Evolutionary conservation across 2,797 vertebrate genomes (phyloP), one percentile per base, ranked within the genome.

Genomic region (Distichodus sexfasciatus): DNA sequence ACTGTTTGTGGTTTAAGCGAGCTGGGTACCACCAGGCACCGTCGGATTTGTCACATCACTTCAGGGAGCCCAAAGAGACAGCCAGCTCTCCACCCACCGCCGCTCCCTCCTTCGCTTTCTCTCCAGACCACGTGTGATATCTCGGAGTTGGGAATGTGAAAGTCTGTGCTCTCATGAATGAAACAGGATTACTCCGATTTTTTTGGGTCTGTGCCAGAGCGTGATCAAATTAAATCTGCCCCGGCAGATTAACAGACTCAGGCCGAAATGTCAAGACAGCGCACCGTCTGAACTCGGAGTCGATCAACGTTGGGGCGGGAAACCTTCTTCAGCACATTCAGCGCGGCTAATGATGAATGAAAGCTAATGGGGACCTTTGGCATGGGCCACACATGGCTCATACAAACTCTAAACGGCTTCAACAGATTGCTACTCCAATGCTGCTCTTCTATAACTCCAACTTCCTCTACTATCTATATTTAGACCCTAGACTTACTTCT

Each of bases 111-210:
- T n/a, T 38, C 40, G n/a, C 50, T 36, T 66, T 60, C 35, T 48
- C 54, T 28, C 15, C 14, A 44, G 36, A 21, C 38, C 21, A 51
- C 70, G 65, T 62, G 48, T 64, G 63, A 67, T 36, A 69, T 23
- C 28, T 6, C 12, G 7, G 59, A 43, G 50, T 23, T 26, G 35
- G 48, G 68, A 51, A 46, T 54, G 51, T 66, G 38, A 71, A 53
- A 77, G 76, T 65, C 33, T 81, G 82, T 82, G 80, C 77, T 78
- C 71, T 86, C 82, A 88, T 81, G 78, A 89, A 88, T 84, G 83
- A 84, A 89, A 90, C 72, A 81, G 77, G 82, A 90, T 87, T 87
- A 88, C 55, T 71, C 57, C 74, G 83, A 11, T 26, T 54, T 40
- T 40, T 17, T 19, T 10, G 44, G 11, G 28, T 33, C 38, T 36